Percentiles rank a stretch among this genome's conserved stretches.
These are phyloP conservation scores for Nannobrachium achirus DNA, from an alignment of 2,113 vertebrate species.

Conservation along the genomic window DNA sequence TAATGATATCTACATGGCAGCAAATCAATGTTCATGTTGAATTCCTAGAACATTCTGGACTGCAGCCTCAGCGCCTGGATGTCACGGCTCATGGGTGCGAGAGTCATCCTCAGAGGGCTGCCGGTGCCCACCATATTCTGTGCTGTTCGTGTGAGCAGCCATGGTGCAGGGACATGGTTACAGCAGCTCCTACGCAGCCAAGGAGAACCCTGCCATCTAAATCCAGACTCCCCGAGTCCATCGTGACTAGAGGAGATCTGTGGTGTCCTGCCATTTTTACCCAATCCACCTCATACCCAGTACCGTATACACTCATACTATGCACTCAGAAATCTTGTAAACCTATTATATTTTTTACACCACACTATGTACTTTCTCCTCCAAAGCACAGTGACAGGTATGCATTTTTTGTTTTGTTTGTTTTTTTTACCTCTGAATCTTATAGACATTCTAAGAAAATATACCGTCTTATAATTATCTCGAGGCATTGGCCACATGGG, in stretches of 20 bases:
- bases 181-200: conserved; percentile 22
- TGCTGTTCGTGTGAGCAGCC: conserved; percentile 81
- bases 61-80: conserved; percentile 76
- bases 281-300: conserved; percentile 58
- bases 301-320: conserved; percentile 53
- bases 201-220: conserved; percentile 45
- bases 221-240: conserved; percentile 38
- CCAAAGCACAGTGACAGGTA: conserved; percentile 68
- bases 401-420: conserved; percentile 2
- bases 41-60: conserved; percentile 84
- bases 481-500: too few species aligned
- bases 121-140: conserved; percentile 77
- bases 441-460: not conserved
- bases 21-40: too few species aligned
- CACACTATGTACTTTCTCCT: conserved; percentile 51
- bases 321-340: conserved; percentile 51
- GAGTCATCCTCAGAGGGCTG: conserved; percentile 79
- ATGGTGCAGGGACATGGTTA: conserved; percentile 24
- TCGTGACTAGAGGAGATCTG: conserved; percentile 63
- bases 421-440: conserved; percentile 71
- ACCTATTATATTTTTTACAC: conserved; percentile 34
- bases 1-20: not conserved
- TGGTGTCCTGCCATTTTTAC: conserved; percentile 67
- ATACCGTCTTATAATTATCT: too few species aligned
- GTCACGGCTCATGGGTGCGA: conserved; percentile 85